Percentiles rank a stretch among this genome's conserved stretches.
Evolutionary conservation across 1,140 invertebrate species (phyloP).

Genomic region (Elymnias hypermnestra): DNA sequence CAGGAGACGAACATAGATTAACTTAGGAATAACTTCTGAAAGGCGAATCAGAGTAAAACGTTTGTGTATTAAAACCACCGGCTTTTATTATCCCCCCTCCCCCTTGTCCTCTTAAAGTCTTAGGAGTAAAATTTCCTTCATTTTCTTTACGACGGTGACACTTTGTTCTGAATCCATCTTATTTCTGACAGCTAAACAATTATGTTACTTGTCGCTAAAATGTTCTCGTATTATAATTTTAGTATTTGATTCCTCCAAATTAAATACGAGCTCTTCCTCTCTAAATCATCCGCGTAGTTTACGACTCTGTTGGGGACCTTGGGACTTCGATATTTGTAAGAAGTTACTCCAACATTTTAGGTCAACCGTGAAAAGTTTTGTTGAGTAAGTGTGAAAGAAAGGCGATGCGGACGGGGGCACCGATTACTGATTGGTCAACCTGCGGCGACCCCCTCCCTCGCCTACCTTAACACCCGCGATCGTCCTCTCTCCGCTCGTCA

Average conservation of each 20-base stretch:
- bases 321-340: too few species aligned
- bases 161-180: background rate
- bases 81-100: conserved; percentile 1
- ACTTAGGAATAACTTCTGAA: conserved; percentile 10
- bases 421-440: too few species aligned
- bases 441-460: too few species aligned
- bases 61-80: conserved; percentile 13
- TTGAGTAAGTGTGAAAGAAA: too few species aligned
- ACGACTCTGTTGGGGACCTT: too few species aligned
- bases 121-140: conserved; percentile 7
- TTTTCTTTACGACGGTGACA: conserved; percentile 5
- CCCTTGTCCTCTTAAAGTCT: conserved; percentile 7
- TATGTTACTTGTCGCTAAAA: background rate
- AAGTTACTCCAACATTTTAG: too few species aligned
- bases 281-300: too few species aligned
- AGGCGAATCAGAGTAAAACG: conserved; percentile 12
- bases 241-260: background rate
- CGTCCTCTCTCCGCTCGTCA: too few species aligned
- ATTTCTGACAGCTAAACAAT: background rate
- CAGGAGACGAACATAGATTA: conserved; percentile 7
- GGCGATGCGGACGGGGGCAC: too few species aligned
- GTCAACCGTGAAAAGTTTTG: too few species aligned
- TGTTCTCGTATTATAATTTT: background rate
- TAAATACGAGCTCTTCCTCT: too few species aligned
- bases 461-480: too few species aligned